Evolutionary conservation across 1,140 invertebrate species (phyloP).

Genomic region (Uloborus diversus): DNA sequence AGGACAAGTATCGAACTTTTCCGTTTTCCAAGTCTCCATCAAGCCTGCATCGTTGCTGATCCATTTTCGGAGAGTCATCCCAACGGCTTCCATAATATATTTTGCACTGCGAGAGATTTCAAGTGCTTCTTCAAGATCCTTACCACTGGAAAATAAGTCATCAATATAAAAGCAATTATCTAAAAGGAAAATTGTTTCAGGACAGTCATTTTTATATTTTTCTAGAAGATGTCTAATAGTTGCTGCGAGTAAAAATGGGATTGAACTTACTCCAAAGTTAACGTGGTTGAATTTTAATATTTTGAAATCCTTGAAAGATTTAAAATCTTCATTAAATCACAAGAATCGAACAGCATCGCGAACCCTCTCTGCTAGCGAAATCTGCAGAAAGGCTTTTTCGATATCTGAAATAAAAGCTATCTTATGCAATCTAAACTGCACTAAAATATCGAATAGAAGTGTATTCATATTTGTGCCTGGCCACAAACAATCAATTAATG

Average conservation of each 20-base stretch:
- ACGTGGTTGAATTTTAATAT: background rate
- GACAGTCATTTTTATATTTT: conserved; percentile 5
- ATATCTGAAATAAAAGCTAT: conserved; percentile 44
- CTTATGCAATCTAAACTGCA: conserved; percentile 30
- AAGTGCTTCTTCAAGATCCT: background rate
- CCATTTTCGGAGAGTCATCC: background rate
- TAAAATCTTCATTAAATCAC: background rate
- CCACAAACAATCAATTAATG: conserved; percentile 48
- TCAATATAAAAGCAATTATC: background rate
- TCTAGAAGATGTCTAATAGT: conserved; percentile 2
- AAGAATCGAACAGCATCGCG: background rate
- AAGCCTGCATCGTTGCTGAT: background rate
- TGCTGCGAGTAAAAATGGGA: background rate
- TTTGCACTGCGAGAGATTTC: background rate
- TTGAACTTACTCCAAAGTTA: background rate
- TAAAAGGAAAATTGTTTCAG: background rate
- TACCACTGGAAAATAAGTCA: background rate
- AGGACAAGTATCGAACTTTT: background rate
- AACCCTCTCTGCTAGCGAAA: background rate
- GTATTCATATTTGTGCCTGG: conserved; percentile 18
- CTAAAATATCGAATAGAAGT: conserved; percentile 14
- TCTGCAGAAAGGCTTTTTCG: conserved; percentile 47
- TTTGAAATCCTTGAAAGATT: background rate
- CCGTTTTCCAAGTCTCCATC: background rate
- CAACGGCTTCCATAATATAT: background rate